A percentile compares a stretch with the other conserved stretches of the same genome.
These are phyloP conservation scores for Diogma glabrata DNA, from an alignment of 2,888 invertebrate species.

Conservation along the genomic window DNA sequence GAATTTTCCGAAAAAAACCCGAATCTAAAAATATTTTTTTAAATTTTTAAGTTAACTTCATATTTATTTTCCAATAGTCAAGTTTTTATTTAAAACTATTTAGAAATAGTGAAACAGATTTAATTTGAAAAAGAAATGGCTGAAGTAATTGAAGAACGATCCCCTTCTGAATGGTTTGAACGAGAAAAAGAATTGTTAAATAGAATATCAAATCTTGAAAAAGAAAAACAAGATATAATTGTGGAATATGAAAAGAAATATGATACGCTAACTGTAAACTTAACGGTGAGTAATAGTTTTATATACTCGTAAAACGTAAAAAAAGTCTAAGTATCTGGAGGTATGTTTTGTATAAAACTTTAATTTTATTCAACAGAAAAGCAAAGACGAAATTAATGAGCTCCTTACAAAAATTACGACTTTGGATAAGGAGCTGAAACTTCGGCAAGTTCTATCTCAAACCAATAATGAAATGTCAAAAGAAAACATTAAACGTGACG, in stretches of 20 bases:
- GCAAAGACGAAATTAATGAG: constrained; percentile 3
- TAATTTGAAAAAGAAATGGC: too few species aligned
- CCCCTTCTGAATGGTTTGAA: constrained; percentile 8
- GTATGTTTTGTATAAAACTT: constrained; percentile 20
- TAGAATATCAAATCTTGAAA: constrained; percentile 33
- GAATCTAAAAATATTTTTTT: too few species aligned
- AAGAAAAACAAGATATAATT: constrained; percentile 28
- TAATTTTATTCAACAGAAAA: constrained; percentile 2
- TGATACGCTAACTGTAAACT: neutral
- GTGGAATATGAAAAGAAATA: neutral
- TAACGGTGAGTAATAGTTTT: neutral
- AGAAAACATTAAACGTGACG: constrained; percentile 33
- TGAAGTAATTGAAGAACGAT: neutral
- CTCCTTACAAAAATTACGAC: neutral
- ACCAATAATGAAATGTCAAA: constrained; percentile 27
- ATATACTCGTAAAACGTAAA: too few species aligned
- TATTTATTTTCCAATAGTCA: too few species aligned
- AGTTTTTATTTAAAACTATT: too few species aligned
- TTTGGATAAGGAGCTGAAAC: constrained; percentile 8
- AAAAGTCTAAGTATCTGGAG: too few species aligned
- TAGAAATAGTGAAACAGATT: too few species aligned
- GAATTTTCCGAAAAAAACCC: too few species aligned
- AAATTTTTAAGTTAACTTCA: too few species aligned
- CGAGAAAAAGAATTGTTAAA: constrained; percentile 31
- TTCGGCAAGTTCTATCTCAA: constrained; percentile 33